These are phyloP conservation scores for Bergia sp. DNA, from an alignment of 92 coral and sea anemone genomes.

Conservation along the genomic window DNA sequence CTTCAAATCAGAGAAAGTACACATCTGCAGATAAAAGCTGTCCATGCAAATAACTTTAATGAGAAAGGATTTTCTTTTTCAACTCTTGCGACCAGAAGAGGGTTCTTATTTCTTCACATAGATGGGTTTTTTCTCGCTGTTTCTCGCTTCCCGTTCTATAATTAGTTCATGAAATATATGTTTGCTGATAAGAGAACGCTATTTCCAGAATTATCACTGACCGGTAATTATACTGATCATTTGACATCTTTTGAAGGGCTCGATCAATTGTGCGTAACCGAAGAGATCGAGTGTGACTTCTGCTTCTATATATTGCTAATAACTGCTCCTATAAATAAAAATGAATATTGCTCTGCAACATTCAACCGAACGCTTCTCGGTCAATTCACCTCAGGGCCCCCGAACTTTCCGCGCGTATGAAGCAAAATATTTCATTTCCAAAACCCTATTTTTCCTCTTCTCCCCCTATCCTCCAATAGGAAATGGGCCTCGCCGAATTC, in stretches of 20 bases:
- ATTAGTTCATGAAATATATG: not conserved
- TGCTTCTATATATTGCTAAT: not conserved
- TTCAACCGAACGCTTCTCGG: not conserved
- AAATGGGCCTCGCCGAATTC: no score
- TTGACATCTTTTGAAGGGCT: constrained; percentile 11
- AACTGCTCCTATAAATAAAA: not conserved
- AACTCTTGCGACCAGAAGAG: not conserved
- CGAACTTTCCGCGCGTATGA: no score
- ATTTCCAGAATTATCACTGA: not conserved
- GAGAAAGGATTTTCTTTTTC: not conserved
- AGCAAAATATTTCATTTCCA: no score
- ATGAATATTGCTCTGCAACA: not conserved
- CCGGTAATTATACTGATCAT: constrained; percentile 9
- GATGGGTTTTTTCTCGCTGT: not conserved
- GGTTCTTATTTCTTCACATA: not conserved
- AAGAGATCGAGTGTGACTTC: constrained; percentile 12
- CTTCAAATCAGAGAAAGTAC: constrained; percentile 26
- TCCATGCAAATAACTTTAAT: not conserved
- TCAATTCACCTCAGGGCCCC: no score
- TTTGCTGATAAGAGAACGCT: not conserved
- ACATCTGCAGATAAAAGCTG: not conserved
- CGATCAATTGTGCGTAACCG: constrained; percentile 17
- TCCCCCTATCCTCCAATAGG: no score
- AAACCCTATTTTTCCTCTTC: no score
- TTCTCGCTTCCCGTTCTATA: not conserved